Evolutionary conservation across 2,113 vertebrate genomes (phyloP), one percentile per base, ranked within the genome.

Genomic region (Alouatta palliata): DNA sequence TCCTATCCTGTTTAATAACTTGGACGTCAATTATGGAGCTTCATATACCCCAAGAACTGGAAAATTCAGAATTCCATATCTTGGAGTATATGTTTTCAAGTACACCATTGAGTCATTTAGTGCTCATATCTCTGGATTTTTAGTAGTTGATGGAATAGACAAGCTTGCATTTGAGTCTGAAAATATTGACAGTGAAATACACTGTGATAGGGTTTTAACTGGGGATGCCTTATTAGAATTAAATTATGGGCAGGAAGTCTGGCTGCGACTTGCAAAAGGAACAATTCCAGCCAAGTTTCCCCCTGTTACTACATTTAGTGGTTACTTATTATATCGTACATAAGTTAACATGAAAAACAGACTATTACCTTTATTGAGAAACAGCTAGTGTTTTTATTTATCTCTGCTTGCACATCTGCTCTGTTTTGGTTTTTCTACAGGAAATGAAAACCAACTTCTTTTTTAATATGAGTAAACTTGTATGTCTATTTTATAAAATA

Each of bases 241-340:
- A 96, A 99, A 99, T 93, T 99, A 99, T 0, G 99, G 99, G 47
- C 99, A 99, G 85, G 97, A 98, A 98, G 99, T 99, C 30, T 99
- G 99, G 99, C 96, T 99, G 64, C 98, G 99, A 30, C 95, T 99
- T 91, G 98, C 98, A 64, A 88, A 98, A 71, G 99, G 99, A 76
- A 98, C 98, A 13, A 99, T 99, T 90, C 98, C 99, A 32, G 98
- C 97, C 73, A 99, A 98, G 86, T 98, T 98, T 79, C 99, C 99
- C 17, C 99, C 99, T 16, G 98, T 98, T 68, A 99, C 98, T 45
- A 99, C 99, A 0, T 99, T 99, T 92, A 98, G 98, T 96, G 99
- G 99, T 82, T 99, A 99, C 95, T 97, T 99, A 71, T 94, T 99
- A n/a, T 99, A 99, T 47, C 99, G 98, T 40, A 99, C 99, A 35